Evolutionary conservation across 2,797 vertebrate genomes (phyloP).

Genomic region (Phylloscopus collybita): DNA sequence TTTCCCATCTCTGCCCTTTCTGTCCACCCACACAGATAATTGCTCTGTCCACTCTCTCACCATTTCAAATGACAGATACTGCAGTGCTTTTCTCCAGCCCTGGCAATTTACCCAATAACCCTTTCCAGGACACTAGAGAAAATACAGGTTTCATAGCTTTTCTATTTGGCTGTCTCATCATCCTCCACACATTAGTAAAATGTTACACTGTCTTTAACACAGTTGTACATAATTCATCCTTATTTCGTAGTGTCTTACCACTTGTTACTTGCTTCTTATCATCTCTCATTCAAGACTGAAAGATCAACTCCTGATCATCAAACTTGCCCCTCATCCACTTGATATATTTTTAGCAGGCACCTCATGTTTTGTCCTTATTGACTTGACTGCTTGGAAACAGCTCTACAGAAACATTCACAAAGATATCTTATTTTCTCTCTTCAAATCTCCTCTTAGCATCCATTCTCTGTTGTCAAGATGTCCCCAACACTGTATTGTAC

Average conservation of each 20-base stretch:
- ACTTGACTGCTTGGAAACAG: neutral
- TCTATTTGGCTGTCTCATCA: neutral
- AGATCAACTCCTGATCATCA: neutral
- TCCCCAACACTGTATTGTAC: neutral
- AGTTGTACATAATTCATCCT: neutral
- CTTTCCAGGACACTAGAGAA: neutral
- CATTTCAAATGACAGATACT: neutral
- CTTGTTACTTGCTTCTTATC: neutral
- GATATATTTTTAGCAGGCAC: neutral
- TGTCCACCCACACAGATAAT: neutral
- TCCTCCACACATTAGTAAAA: neutral
- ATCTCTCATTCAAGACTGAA: neutral
- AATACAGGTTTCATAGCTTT: neutral
- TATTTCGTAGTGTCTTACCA: neutral
- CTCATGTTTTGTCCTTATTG: neutral
- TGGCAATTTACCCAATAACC: neutral
- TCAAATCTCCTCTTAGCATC: neutral
- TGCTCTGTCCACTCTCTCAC: neutral
- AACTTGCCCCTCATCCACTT: neutral
- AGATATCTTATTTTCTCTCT: neutral
- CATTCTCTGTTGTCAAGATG: neutral
- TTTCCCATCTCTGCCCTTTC: neutral
- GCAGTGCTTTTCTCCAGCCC: neutral
- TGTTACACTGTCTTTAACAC: neutral
- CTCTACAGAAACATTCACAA: neutral